A percentile compares a stretch with the other conserved stretches of the same genome.
phyloP scores from a whole-genome alignment of 2,113 vertebrate species.

The Nipponia nippon region DNA sequence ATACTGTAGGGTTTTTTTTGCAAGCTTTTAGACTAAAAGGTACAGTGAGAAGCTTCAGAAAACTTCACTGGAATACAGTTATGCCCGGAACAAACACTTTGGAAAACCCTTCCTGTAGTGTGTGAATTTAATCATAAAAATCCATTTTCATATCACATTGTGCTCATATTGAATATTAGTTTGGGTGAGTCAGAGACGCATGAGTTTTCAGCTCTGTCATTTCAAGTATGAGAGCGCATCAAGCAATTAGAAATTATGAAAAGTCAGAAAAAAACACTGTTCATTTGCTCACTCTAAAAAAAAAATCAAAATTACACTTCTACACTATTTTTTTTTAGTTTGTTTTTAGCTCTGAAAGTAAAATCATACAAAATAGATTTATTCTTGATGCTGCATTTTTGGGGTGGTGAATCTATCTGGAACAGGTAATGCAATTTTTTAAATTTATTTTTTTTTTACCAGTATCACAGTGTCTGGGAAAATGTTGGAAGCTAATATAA shows the following conservation, averaged over 20 bases:
- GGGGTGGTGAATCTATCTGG: background rate
- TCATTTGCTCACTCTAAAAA: background rate
- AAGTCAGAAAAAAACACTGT: background rate
- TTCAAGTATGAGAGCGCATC: background rate
- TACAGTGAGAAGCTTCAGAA: background rate
- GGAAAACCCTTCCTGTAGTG: background rate
- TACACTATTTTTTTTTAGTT: background rate
- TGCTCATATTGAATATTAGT: background rate
- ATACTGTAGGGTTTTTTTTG: background rate
- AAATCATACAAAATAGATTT: background rate
- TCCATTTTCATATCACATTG: background rate
- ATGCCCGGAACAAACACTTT: background rate
- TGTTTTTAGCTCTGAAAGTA: background rate
- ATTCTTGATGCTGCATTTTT: background rate
- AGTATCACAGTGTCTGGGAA: background rate
- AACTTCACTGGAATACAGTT: background rate
- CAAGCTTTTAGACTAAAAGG: background rate
- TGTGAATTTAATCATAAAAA: background rate
- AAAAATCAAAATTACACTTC: background rate
- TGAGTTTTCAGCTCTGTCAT: background rate
- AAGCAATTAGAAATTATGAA: background rate
- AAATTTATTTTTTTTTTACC: fast-evolving
- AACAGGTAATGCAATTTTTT: background rate
- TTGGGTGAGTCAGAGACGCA: background rate
- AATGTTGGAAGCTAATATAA: background rate